Base-by-base conservation (phyloP, 2,797 vertebrate genomes). In the Streptopelia turtur region DNA sequence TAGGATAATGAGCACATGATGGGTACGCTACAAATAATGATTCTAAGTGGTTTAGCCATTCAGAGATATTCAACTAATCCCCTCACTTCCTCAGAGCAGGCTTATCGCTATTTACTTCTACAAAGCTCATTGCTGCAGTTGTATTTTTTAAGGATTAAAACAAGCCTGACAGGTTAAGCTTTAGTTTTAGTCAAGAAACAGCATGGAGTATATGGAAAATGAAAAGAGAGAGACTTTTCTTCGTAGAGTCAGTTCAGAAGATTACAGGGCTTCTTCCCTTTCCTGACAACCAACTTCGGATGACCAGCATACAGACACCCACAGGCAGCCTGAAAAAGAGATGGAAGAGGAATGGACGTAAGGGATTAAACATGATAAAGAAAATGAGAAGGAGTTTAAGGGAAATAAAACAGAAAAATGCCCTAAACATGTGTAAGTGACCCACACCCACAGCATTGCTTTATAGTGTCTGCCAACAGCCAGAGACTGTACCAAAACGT, bases 141-240 rank as follows among this genome's bases (percentile, higher is more conserved):
- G 74, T 87, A 84, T 87, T 89, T 96, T 91, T 95, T 78, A 90
- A 83, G 87, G 86, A 95, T 93, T 93, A 91, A 90, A 93, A 84
- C 12, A 45, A 92, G 27, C 17, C 11, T 74, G 65, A 87, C 31
- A 47, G 21, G 61, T 77, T 71, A 91, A 95, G 57, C 60, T 87
- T 75, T 78, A 80, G n/a, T 90, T 95, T 87, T 91, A 86, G 71
- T 94, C 78, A 81, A 30, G 72, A 91, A 93, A 63, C 16, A 82
- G 18, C 6, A 83, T 33, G 37, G 28, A 55, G 31, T 50, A 35
- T 35, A 89, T 5, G 21, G 65, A 93, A 66, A 92, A 87, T 77
- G 35, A 90, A 86, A 61, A 75, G 20, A 55, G 47, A 37, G 35
- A 37, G 6, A 12, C 45, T 87, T 85, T 79, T 25, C 31, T 45